These are phyloP conservation scores for Toxonevra muliebris DNA, from an alignment of 2,888 invertebrate genomes.

Conservation along the genomic window DNA sequence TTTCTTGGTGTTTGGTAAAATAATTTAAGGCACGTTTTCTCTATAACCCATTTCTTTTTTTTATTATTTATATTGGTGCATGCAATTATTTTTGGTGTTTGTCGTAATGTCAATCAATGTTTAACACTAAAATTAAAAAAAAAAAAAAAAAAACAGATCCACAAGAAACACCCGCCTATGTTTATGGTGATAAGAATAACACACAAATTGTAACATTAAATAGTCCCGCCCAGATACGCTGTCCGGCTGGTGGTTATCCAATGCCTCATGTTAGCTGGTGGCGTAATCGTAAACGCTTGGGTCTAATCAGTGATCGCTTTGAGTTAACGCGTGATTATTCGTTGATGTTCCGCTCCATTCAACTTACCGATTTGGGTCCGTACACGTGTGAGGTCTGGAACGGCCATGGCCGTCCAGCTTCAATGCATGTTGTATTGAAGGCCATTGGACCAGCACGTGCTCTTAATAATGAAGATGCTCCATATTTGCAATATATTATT, in stretches of 20 bases:
- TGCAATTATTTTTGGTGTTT: slow-evolving; percentile 5
- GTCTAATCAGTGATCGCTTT: slow-evolving; percentile 67
- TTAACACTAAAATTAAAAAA: slow-evolving; percentile 14
- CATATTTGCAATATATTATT: slow-evolving; percentile 71
- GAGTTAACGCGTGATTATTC: slow-evolving; percentile 80
- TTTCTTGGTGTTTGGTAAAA: slow-evolving; percentile 46
- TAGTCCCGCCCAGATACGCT: slow-evolving; percentile 76
- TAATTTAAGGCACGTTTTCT: slow-evolving; percentile 41
- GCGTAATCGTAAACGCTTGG: slow-evolving; percentile 80
- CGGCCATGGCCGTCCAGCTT: slow-evolving; percentile 78
- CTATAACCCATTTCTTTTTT: slow-evolving; percentile 12
- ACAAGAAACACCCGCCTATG: slow-evolving; percentile 67
- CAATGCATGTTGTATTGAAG: slow-evolving; percentile 78
- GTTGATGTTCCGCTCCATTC: slow-evolving; percentile 77
- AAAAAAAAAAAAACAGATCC: slow-evolving; percentile 43
- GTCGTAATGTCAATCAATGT: slow-evolving; percentile 4
- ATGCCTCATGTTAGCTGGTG: slow-evolving; percentile 85
- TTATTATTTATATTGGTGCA: slow-evolving; percentile 13
- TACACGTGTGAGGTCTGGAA: slow-evolving; percentile 93
- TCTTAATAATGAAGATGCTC: slow-evolving; percentile 68
- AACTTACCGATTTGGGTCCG: slow-evolving; percentile 78
- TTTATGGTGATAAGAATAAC: slow-evolving; percentile 74
- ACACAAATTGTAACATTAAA: slow-evolving; percentile 77
- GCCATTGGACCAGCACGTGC: slow-evolving; percentile 77
- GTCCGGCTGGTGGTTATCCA: slow-evolving; percentile 85